Conservation (phyloP, 2,888 invertebrate species). For the Ypsolopha scabrella region DNA sequence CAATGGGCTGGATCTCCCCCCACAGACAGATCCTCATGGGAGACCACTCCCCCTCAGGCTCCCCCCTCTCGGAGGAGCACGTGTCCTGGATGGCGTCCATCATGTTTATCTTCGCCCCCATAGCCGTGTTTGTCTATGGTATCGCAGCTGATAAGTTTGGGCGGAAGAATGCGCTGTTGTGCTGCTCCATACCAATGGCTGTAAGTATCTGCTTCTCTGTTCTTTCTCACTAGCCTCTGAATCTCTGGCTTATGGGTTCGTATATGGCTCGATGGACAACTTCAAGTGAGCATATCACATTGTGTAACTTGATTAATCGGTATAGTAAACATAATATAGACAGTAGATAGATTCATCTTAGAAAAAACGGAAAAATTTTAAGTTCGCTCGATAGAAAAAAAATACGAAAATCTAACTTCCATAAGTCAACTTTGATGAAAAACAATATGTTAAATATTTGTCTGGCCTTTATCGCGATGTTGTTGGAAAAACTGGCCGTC, state of each 20-base stretch:
- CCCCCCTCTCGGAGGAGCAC: slow-evolving; percentile 49
- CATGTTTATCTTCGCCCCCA: slow-evolving; percentile 67
- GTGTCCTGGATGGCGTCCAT: slow-evolving; percentile 71
- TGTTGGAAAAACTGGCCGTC: too few species aligned
- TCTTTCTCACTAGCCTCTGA: neutral
- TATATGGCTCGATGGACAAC: too few species aligned
- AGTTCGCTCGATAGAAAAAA: too few species aligned
- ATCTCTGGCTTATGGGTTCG: neutral
- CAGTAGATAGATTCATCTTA: too few species aligned
- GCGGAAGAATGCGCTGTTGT: slow-evolving; percentile 54
- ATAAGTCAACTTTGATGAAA: too few species aligned
- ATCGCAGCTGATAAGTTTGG: slow-evolving; percentile 61
- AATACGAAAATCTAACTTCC: slow-evolving; percentile 12
- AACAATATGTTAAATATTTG: too few species aligned
- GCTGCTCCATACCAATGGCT: slow-evolving; percentile 43
- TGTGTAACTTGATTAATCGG: too few species aligned
- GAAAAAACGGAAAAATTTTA: too few species aligned
- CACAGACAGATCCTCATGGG: slow-evolving; percentile 60
- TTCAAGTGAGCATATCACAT: too few species aligned
- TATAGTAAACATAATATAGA: too few species aligned
- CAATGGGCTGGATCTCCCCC: slow-evolving; percentile 71
- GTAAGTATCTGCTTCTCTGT: slow-evolving; percentile 22
- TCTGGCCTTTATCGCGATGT: too few species aligned
- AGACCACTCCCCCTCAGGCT: slow-evolving; percentile 35
- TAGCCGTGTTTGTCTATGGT: slow-evolving; percentile 67